Evolutionary conservation across 2,113 vertebrate species (phyloP), one percentile per base, ranked within the genome.

Genomic region (Oenanthe oenanthe): DNA sequence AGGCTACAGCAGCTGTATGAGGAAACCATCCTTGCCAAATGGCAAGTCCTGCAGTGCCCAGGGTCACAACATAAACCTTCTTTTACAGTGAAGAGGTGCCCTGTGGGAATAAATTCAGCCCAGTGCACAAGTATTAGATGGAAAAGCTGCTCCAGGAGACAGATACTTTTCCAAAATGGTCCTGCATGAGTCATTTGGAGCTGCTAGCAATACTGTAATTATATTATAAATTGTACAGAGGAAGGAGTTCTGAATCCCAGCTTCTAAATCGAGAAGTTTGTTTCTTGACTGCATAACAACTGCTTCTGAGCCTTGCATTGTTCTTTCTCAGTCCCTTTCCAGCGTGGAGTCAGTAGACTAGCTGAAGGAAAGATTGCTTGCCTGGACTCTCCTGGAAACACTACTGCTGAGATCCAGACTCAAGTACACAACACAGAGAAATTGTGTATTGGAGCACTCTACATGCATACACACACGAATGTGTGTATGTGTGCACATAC

Each of bases 121-220:
- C 48, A 38, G 15, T 38, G 43, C 26, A 10, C 26, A 51, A 21
- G 31, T 34, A 68, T 88, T 18, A 67, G 40, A 67, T 32, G 36
- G 26, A 51, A 76, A 82, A 91, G 58, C 34, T 63, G 48, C 32
- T 71, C 34, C 74, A 18, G 43, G 60, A 85, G 48, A 40, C 58
- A 63, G 89, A 66, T 43, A 14, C 91, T 91, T 91, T 75, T 79
- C 51, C 25, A 62, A 57, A 70, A 42, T 32, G 32, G 21, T 57
- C 24, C 72, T 85, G 70, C 24, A 14, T 87, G 54, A 74, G 32
- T 85, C 51, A 26, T 24, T 73, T 43, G 45, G 65, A 85, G 38
- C 60, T 78, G 67, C 61, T 82, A 92, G 57, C 61, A 74, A 21
- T 85, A 48, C 34, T 71, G 7, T 82, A 90, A 90, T 88, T 78